Base-by-base conservation (phyloP, 1,140 invertebrate genomes). In the Tetraneura akinire region DNA sequence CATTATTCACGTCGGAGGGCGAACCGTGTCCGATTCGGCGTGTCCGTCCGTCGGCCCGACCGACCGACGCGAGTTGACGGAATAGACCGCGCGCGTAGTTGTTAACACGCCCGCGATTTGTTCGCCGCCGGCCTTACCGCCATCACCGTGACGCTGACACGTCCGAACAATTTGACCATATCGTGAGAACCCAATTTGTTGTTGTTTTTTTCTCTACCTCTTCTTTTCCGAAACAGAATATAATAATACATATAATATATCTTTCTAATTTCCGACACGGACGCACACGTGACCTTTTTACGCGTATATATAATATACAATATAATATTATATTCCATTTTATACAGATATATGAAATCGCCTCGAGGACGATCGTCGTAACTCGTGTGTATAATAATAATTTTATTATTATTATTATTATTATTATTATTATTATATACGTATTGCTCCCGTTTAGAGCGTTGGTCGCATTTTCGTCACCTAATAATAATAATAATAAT, bases 281-380 rank as follows among this genome's bases (percentile, higher is more conserved):
- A 78, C 55, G 21, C 74, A 78, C 74, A 78, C 74, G 74, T 78
- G 74, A 78, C 74, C 74, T 62, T 78, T 74, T 78, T 45, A 60
- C 21, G n/a, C 10, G 16, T 29, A 45, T 14, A 70, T 18, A 23
- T 26, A 70, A 16, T 5, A 23, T 26, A 16, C 10, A 49, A 18
- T 21, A 21, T n/a, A 10, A 21, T 26, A 57, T 23, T 57, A n/a
- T n/a, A n/a, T n/a, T 23, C 1, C 3, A 32, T n/a, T 37, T 10
- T 18, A 29, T n/a, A 29, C 26, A 29, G 14, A 8, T 26, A 29
- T 32, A 9, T 26, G 16, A 9, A 10, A 14, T 29, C 8, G 60
- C 60, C 26, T 23, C 60, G 60, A 37, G 60, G 60, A 62, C 60
- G 60, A 45, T 3, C 45, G 13, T 14, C 45, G 45, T 47, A 47